These are phyloP conservation scores for Heliconius himera DNA, from an alignment of 1,140 invertebrate species.

Conservation along the genomic window DNA sequence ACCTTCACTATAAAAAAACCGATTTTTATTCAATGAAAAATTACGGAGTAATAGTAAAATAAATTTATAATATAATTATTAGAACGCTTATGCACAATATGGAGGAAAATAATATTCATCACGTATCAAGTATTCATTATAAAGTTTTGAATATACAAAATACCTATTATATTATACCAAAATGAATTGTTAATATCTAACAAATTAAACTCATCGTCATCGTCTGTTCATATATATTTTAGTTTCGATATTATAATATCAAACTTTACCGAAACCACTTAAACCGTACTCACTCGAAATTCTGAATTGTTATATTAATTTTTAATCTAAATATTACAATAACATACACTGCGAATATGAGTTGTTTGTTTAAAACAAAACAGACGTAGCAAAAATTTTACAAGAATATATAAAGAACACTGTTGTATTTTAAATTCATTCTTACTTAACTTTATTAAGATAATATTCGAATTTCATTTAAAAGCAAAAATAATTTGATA, in stretches of 20 bases:
- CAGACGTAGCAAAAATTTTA: background rate
- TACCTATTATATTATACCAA: too few species aligned
- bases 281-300: too few species aligned
- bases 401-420: background rate
- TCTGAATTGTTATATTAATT: background rate
- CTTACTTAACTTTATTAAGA: background rate
- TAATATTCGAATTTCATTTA: background rate
- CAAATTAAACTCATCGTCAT: background rate
- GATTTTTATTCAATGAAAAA: too few species aligned
- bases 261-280: background rate
- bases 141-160: background rate
- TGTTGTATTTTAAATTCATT: background rate
- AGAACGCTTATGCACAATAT: background rate
- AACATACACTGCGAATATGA: background rate
- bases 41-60: background rate
- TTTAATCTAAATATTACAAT: constrained; percentile 2
- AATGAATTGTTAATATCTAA: background rate
- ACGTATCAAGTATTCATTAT: background rate
- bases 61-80: background rate
- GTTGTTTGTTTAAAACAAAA: background rate
- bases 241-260: background rate
- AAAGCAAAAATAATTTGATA: too few species aligned
- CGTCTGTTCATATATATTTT: background rate
- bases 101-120: background rate
- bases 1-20: too few species aligned